Percentiles rank a stretch among this genome's conserved stretches.
phyloP scores from a whole-genome alignment of 30 jellyfish, hydroid and myxozoan species.

The Clytia hemisphaerica region DNA sequence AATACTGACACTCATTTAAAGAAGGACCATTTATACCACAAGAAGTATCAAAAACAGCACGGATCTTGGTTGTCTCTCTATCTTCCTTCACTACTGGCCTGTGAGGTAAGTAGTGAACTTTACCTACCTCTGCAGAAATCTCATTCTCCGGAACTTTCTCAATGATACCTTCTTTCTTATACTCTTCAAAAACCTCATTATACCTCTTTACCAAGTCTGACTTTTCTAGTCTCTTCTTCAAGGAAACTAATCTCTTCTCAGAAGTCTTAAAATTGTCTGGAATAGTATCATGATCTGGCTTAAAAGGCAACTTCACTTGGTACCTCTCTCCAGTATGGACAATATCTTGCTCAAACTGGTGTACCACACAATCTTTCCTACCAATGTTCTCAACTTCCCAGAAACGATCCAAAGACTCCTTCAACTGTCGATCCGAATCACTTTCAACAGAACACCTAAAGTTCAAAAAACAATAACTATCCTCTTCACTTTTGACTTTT shows the following conservation, averaged over 20 bases:
- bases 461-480: neutral
- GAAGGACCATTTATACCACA: constrained; percentile 8
- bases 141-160: constrained; percentile 16
- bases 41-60: constrained; percentile 45
- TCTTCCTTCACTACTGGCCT: too few species aligned
- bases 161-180: constrained; percentile 26
- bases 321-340: constrained; percentile 29
- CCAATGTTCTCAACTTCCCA: constrained; percentile 13
- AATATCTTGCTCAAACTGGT: neutral
- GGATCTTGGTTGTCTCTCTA: constrained; percentile 25
- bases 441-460: neutral
- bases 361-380: constrained; percentile 18
- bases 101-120: too few species aligned
- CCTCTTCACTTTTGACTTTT: neutral
- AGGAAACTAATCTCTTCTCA: constrained; percentile 14
- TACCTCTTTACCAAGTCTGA: constrained; percentile 5
- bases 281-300: constrained; percentile 36
- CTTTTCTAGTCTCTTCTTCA: constrained; percentile 15
- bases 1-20: constrained; percentile 23
- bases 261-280: constrained; percentile 20
- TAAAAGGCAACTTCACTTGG: constrained; percentile 35
- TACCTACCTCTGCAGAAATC: too few species aligned
- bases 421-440: neutral
- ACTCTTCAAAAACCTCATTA: too few species aligned
- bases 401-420: neutral